phyloP scores from a whole-genome alignment of 2,797 vertebrate genomes.

The Galaxias olidus region DNA sequence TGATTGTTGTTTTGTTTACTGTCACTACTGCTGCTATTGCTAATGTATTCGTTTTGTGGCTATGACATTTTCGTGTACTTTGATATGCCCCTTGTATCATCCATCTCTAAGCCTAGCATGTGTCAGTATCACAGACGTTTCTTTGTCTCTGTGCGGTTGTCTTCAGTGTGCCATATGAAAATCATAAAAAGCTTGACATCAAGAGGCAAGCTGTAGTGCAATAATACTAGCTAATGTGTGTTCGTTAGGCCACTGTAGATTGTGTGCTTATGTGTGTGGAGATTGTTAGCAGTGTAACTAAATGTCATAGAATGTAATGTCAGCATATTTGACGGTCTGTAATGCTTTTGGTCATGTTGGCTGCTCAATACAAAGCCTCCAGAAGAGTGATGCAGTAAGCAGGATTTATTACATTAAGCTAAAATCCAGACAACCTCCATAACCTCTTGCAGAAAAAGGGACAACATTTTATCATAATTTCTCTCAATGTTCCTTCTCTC shows the following conservation, averaged over 20 bases:
- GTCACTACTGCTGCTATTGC: conserved; percentile 12
- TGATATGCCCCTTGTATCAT: conserved; percentile 2
- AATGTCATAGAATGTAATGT: conserved; percentile 24
- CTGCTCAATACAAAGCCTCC: neutral
- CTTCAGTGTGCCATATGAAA: conserved; percentile 39
- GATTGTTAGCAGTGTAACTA: conserved; percentile 15
- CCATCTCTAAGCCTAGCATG: conserved; percentile 47
- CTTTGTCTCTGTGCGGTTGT: conserved; percentile 44
- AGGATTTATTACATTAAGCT: no score
- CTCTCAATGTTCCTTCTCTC: conserved; percentile 23
- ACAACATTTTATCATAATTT: conserved; percentile 17
- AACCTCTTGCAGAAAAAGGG: conserved; percentile 17
- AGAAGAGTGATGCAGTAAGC: neutral
- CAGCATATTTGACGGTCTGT: conserved; percentile 25
- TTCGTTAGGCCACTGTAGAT: conserved; percentile 42
- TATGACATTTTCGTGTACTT: conserved; percentile 14
- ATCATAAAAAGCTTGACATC: conserved; percentile 18
- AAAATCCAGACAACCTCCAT: no score
- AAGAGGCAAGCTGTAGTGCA: conserved; percentile 53
- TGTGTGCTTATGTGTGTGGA: conserved; percentile 54
- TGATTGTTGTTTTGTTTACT: conserved; percentile 1
- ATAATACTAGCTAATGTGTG: conserved; percentile 38
- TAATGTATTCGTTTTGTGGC: neutral
- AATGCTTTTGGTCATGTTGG: conserved; percentile 14
- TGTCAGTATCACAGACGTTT: conserved; percentile 33